These are phyloP conservation scores for Sminthopsis crassicaudata DNA, from an alignment of 2,113 vertebrate species.

Conservation along the genomic window DNA sequence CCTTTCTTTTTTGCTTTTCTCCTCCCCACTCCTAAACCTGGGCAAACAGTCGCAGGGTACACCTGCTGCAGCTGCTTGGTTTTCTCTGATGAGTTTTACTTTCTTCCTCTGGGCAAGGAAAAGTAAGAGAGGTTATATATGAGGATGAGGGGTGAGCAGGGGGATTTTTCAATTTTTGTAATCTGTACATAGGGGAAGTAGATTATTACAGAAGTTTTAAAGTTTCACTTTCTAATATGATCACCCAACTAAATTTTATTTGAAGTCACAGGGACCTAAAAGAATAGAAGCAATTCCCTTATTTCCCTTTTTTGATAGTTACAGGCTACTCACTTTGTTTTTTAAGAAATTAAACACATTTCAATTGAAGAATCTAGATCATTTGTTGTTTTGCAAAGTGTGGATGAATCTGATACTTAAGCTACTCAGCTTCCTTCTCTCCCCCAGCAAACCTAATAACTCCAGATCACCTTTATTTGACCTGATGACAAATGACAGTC, in stretches of 20 bases:
- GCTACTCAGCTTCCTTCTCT: too few species aligned
- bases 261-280: neutral
- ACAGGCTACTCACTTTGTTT: neutral
- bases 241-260: neutral
- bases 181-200: neutral
- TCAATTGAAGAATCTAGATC: neutral
- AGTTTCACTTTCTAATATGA: slow-evolving; percentile 56
- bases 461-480: neutral
- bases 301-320: neutral
- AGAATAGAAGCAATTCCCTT: accelerated
- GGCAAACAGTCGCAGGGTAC: accelerated
- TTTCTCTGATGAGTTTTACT: neutral
- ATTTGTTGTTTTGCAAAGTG: too few species aligned
- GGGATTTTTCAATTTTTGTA: neutral
- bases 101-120: neutral
- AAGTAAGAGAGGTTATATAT: neutral
- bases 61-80: neutral
- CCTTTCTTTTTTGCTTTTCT: neutral
- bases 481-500: neutral
- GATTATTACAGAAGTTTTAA: accelerated
- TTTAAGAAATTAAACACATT: accelerated
- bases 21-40: accelerated
- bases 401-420: neutral
- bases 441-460: neutral
- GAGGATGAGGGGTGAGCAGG: neutral